Percentiles rank a stretch among this genome's conserved stretches.
These are phyloP conservation scores for Apogon hyalosoma DNA, from an alignment of 2,797 vertebrate genomes.

Conservation along the genomic window DNA sequence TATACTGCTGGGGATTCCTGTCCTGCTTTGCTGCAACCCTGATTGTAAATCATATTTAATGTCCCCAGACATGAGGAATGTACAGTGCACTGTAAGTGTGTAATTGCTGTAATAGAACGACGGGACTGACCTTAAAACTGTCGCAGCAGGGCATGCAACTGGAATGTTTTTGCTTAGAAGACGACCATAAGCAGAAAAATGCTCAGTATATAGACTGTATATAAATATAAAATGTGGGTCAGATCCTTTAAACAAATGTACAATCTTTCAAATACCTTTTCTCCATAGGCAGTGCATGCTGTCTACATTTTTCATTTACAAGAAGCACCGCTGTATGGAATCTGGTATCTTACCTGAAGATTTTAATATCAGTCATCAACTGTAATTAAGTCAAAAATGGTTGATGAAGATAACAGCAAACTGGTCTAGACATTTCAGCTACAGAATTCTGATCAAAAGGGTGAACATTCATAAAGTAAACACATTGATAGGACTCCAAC, in stretches of 20 bases:
- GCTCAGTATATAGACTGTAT: background rate
- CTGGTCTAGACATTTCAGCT: slow-evolving; percentile 24
- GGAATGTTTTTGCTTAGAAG: slow-evolving; percentile 31
- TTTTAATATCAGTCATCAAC: slow-evolving; percentile 57
- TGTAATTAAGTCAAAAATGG: slow-evolving; percentile 47
- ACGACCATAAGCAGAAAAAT: slow-evolving; percentile 6
- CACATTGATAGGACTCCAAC: slow-evolving; percentile 40
- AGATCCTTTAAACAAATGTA: background rate
- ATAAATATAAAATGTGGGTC: background rate
- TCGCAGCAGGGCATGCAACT: slow-evolving; percentile 26
- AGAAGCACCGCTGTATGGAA: slow-evolving; percentile 18
- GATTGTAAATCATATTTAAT: slow-evolving; percentile 70
- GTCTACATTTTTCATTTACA: slow-evolving; percentile 15
- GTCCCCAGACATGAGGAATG: slow-evolving; percentile 67
- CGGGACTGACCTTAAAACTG: slow-evolving; percentile 55
- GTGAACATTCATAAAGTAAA: slow-evolving; percentile 56
- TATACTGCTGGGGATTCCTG: slow-evolving; percentile 63
- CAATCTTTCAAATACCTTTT: background rate
- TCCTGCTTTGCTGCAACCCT: slow-evolving; percentile 31
- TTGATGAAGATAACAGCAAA: slow-evolving; percentile 39
- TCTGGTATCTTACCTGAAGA: slow-evolving; percentile 48
- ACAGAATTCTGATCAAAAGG: slow-evolving; percentile 46
- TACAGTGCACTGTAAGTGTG: slow-evolving; percentile 45
- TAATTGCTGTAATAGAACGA: slow-evolving; percentile 66
- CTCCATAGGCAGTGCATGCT: slow-evolving; percentile 4